These are phyloP conservation scores for Narcine bancroftii DNA, from an alignment of 2,113 vertebrate genomes.

Conservation along the genomic window DNA sequence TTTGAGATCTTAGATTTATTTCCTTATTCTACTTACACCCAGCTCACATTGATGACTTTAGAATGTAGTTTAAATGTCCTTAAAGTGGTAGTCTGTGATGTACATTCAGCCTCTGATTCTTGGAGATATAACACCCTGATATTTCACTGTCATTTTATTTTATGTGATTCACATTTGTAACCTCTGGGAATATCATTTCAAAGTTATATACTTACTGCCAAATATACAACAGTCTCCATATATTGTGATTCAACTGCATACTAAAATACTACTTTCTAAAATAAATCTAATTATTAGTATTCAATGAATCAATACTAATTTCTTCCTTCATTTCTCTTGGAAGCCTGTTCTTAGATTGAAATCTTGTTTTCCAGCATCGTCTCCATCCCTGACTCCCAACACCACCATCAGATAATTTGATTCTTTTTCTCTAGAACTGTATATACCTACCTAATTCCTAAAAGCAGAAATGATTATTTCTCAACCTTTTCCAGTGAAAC, in stretches of 20 bases:
- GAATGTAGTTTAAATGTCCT: neutral
- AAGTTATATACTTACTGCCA: neutral
- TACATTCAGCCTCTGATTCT: neutral
- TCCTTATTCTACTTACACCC: no score
- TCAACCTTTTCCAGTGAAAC: neutral
- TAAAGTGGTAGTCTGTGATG: no score
- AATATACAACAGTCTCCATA: neutral
- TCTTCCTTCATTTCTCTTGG: neutral
- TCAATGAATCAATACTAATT: neutral
- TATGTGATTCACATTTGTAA: constrained; percentile 11
- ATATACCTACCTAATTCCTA: neutral
- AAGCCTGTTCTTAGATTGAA: neutral
- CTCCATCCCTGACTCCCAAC: no score
- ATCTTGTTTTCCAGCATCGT: neutral
- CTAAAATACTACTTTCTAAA: constrained; percentile 10
- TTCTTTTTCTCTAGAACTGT: neutral
- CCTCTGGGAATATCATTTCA: neutral
- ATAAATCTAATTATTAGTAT: neutral
- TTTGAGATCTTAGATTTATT: no score
- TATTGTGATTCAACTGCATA: neutral
- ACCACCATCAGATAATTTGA: neutral
- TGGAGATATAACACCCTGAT: neutral
- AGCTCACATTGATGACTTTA: neutral
- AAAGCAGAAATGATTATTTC: neutral
- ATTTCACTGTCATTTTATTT: neutral